These are phyloP conservation scores for Meteorus cinctellus DNA, from an alignment of 2,888 invertebrate genomes.

Conservation along the genomic window DNA sequence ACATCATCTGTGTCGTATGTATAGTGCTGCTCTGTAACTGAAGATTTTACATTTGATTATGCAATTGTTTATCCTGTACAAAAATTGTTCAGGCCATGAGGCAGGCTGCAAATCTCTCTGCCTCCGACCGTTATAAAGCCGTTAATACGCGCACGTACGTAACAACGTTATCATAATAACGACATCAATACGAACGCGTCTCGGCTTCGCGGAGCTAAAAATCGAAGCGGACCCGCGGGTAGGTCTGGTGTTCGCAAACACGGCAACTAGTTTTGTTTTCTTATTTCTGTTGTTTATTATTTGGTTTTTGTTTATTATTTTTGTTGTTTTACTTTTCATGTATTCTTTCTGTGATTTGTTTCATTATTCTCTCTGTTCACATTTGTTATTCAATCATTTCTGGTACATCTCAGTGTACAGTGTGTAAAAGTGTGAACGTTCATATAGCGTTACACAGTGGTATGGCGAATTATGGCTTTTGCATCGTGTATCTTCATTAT, in stretches of 20 bases:
- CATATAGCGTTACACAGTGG: slow-evolving; percentile 67
- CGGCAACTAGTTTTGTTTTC: slow-evolving; percentile 57
- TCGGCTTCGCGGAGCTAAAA: slow-evolving; percentile 59
- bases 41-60: slow-evolving; percentile 72
- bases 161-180: slow-evolving; percentile 42
- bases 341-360: slow-evolving; percentile 53
- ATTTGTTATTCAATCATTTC: slow-evolving; percentile 56
- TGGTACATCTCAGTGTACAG: slow-evolving; percentile 54
- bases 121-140: slow-evolving; percentile 45
- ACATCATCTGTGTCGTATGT: slow-evolving; percentile 74
- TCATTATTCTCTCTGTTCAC: slow-evolving; percentile 52
- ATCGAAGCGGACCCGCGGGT: slow-evolving; percentile 74
- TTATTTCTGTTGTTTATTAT: slow-evolving; percentile 52
- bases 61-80: slow-evolving; percentile 70
- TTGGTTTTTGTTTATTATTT: slow-evolving; percentile 52
- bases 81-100: slow-evolving; percentile 68
- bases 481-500: slow-evolving; percentile 59
- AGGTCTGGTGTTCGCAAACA: slow-evolving; percentile 68
- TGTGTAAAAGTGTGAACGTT: slow-evolving; percentile 57
- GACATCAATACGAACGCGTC: slow-evolving; percentile 48
- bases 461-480: slow-evolving; percentile 56
- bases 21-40: slow-evolving; percentile 74
- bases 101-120: slow-evolving; percentile 55
- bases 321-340: slow-evolving; percentile 58
- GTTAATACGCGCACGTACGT: slow-evolving; percentile 47